Conservation (phyloP, 1,140 invertebrate species). For the Ceratina japonica region DNA sequence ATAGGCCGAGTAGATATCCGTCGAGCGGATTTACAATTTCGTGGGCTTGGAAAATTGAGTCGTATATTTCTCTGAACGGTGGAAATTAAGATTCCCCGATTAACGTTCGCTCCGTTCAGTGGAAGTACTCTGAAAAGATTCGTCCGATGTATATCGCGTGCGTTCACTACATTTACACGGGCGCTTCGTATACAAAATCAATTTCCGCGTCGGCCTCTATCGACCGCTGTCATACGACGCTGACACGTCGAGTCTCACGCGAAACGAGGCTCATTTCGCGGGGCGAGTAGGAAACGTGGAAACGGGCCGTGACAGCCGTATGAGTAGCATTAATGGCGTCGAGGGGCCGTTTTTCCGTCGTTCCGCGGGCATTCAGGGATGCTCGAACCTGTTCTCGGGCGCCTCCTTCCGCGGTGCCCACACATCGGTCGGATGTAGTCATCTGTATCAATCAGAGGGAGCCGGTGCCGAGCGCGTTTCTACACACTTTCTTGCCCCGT, state of each 20-base stretch:
- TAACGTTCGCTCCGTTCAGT: too few species aligned
- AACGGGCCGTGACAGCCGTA: constrained; percentile 40
- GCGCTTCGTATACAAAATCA: not conserved
- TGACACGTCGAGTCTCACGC: too few species aligned
- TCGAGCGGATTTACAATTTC: too few species aligned
- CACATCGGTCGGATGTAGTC: constrained; percentile 69
- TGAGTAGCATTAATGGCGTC: constrained; percentile 40
- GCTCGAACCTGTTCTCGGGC: constrained; percentile 69
- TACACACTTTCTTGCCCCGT: constrained; percentile 65
- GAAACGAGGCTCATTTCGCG: not conserved
- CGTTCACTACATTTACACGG: too few species aligned
- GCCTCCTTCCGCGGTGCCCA: constrained; percentile 49
- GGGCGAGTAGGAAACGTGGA: not conserved
- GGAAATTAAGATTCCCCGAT: not conserved
- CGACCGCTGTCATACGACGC: not conserved
- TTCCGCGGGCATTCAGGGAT: constrained; percentile 34
- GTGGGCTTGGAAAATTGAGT: too few species aligned
- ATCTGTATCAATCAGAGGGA: constrained; percentile 72
- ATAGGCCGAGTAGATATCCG: not conserved
- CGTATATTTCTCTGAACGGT: too few species aligned
- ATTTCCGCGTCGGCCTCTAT: not conserved
- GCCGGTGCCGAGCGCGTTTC: constrained; percentile 15
- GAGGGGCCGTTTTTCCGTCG: constrained; percentile 44
- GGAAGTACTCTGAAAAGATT: too few species aligned
- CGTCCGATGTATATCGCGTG: too few species aligned